Percentiles rank a stretch among this genome's conserved stretches.
Evolutionary conservation across 2,888 invertebrate genomes (phyloP).

Genomic region (Esperia sulphurella): DNA sequence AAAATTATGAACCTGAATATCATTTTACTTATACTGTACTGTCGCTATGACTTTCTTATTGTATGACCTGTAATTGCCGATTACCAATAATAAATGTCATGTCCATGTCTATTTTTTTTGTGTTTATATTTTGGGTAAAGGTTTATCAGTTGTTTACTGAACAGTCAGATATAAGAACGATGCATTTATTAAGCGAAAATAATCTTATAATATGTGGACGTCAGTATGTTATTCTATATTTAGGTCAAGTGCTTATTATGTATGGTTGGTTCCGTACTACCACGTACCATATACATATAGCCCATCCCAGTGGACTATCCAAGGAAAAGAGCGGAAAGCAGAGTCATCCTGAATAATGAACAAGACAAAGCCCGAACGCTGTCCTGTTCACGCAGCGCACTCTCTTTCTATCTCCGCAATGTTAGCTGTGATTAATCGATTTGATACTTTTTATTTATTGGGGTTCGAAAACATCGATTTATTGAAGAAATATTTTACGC

Average conservation of each 20-base stretch:
- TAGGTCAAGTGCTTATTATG: slow-evolving; percentile 22
- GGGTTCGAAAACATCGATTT: not conserved
- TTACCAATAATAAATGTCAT: no score
- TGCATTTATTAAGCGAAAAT: no score
- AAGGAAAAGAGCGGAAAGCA: slow-evolving; percentile 40
- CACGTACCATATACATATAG: slow-evolving; percentile 5
- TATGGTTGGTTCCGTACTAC: not conserved
- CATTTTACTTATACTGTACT: no score
- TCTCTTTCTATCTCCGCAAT: slow-evolving; percentile 16
- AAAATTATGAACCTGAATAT: no score
- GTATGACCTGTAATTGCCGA: no score
- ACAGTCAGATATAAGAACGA: no score
- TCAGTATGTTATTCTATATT: slow-evolving; percentile 6
- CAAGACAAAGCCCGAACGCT: slow-evolving; percentile 24
- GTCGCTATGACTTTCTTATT: no score
- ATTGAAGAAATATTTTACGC: not conserved
- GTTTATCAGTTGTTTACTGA: no score
- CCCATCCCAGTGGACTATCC: slow-evolving; percentile 15
- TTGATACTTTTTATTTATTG: slow-evolving; percentile 15
- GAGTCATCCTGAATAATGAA: slow-evolving; percentile 52
- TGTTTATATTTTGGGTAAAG: no score
- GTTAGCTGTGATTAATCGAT: slow-evolving; percentile 21
- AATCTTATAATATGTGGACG: no score
- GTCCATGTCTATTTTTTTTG: no score
- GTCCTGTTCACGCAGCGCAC: slow-evolving; percentile 27